Conservation (phyloP, 2,888 invertebrate species). For the Eledone cirrhosa region DNA sequence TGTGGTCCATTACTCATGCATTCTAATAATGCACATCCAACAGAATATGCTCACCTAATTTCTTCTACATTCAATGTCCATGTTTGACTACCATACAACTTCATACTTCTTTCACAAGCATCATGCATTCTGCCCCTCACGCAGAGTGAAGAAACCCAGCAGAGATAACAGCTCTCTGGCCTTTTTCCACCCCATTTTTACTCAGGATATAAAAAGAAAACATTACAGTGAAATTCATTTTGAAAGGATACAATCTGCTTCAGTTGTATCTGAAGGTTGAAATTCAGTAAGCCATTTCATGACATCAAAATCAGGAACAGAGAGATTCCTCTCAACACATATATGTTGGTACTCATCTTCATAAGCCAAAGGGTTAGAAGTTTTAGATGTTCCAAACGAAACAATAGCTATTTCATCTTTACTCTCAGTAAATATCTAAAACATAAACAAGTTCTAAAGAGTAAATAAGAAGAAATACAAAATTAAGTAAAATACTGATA, state of each 20-base stretch:
- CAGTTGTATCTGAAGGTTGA: constrained; percentile 66
- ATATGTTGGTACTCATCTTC: constrained; percentile 72
- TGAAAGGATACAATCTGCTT: constrained; percentile 73
- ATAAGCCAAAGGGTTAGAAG: constrained; percentile 68
- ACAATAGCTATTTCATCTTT: constrained; percentile 76
- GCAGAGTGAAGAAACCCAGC: too few relatives aligned
- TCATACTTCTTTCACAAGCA: too few relatives aligned
- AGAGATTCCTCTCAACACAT: constrained; percentile 70
- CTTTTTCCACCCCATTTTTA: too few relatives aligned
- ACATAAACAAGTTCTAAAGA: constrained; percentile 22
- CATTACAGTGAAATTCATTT: not conserved
- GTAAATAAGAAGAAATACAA: not conserved
- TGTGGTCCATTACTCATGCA: too few relatives aligned
- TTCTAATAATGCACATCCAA: too few relatives aligned
- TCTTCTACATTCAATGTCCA: too few relatives aligned
- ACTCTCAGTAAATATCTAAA: constrained; percentile 74
- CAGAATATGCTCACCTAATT: too few relatives aligned
- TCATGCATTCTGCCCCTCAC: too few relatives aligned
- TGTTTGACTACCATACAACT: too few relatives aligned
- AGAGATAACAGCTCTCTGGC: too few relatives aligned
- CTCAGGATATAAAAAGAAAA: too few relatives aligned
- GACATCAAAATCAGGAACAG: constrained; percentile 74
- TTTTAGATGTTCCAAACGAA: constrained; percentile 74
- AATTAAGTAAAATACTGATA: too few relatives aligned
- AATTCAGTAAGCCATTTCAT: constrained; percentile 67